Percentiles rank a stretch among this genome's conserved stretches.
phyloP scores from a whole-genome alignment of 2,113 vertebrate genomes.

The Ammospiza caudacuta region DNA sequence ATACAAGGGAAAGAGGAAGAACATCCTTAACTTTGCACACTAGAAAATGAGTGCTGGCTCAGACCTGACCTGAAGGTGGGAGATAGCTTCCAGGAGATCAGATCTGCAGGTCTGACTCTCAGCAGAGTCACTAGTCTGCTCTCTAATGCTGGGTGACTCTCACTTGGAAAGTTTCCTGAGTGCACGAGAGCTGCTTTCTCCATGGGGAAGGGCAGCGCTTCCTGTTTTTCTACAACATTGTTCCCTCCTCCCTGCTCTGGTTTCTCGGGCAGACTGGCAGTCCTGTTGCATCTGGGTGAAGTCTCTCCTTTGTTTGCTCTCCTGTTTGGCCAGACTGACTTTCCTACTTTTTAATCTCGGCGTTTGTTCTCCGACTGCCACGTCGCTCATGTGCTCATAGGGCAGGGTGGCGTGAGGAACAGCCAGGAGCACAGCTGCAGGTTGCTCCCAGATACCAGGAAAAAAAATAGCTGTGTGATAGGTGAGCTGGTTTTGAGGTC shows the following conservation, averaged over 20 bases:
- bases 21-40: neutral
- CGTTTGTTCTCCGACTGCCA: neutral
- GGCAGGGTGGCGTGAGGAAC: neutral
- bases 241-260: neutral
- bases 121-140: neutral
- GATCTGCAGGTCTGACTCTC: neutral
- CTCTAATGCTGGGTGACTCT: neutral
- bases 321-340: neutral
- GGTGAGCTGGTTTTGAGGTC: neutral
- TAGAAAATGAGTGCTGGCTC: neutral
- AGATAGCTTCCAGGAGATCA: neutral
- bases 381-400: neutral
- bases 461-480: neutral
- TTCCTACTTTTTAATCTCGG: neutral
- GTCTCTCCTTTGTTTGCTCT: conserved; percentile 63
- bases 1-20: neutral
- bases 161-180: neutral
- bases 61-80: neutral
- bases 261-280: neutral
- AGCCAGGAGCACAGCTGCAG: neutral
- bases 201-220: neutral
- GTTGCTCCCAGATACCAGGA: neutral
- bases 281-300: neutral
- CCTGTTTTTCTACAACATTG: neutral
- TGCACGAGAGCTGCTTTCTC: neutral